Conservation (phyloP, 2,888 invertebrate genomes). For the Hemicrepidius hirtus region DNA sequence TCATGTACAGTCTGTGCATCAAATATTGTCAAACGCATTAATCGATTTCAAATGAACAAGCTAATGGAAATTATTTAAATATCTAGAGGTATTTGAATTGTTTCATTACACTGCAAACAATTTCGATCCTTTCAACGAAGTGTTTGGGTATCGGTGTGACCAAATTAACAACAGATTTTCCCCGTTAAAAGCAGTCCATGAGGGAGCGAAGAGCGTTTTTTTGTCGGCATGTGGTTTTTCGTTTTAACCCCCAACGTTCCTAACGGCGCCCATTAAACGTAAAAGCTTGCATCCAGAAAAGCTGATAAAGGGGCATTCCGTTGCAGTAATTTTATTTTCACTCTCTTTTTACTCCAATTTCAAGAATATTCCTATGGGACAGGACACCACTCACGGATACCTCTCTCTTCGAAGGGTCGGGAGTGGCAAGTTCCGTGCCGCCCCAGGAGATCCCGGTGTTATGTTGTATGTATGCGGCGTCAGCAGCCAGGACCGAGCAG, state of each 20-base stretch:
- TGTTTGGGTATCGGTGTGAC: background rate
- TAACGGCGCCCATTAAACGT: constrained; percentile 40
- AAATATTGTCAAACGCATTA: no score
- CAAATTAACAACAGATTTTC: constrained; percentile 18
- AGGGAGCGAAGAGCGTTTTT: constrained; percentile 12
- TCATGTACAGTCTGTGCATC: no score
- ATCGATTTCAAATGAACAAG: no score
- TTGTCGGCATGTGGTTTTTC: constrained; percentile 32
- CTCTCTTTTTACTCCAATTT: constrained; percentile 37
- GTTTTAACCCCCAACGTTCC: constrained; percentile 22
- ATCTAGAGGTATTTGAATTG: no score
- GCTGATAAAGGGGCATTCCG: constrained; percentile 40
- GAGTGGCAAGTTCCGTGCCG: constrained; percentile 55
- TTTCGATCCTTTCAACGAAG: no score
- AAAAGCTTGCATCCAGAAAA: constrained; percentile 35
- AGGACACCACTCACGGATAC: constrained; percentile 42
- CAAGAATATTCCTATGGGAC: constrained; percentile 41
- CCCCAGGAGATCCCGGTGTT: constrained; percentile 55
- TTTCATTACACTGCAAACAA: no score
- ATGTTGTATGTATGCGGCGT: constrained; percentile 60
- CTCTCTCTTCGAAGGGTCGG: constrained; percentile 36
- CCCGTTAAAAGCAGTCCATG: constrained; percentile 17
- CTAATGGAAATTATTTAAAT: no score
- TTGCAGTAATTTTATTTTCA: constrained; percentile 41
- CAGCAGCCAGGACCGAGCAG: constrained; percentile 54